Evolutionary conservation across 1,140 invertebrate species (phyloP), one percentile per base, ranked within the genome.

Genomic region (Euura saliciscinereae): DNA sequence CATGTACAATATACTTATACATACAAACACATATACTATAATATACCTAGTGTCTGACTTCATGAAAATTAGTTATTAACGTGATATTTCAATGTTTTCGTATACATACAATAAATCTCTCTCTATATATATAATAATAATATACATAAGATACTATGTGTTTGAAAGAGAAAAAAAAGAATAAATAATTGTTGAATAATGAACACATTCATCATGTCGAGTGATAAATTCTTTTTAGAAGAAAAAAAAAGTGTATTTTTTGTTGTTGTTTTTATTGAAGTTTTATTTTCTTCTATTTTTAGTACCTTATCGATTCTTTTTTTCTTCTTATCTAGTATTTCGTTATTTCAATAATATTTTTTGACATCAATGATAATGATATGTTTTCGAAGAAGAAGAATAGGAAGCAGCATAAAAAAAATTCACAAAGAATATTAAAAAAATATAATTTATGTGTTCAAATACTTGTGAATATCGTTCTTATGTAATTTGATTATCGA

Each of bases 31-130:
- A 74, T 70, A 59, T 68, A 69, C 74, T 59, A 46, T 74, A 74
- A 51, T 74, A 77, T 71, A 72, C 45, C 46, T 77, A 78, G 64
- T 59, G 66, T 75, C 68, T 69, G 71, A 73, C 76, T 79, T 74
- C 7, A 46, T 70, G 13, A 74, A 70, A 73, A 78, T 76, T 78
- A 78, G 73, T 28, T 66, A 74, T 76, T 45, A 73, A 71, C 51
- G 70, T 72, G 28, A 72, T 72, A 70, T 72, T 46, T 6, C 11
- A 68, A 64, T 75, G 68, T 42, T n/a, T 73, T 43, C 43, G 42
- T 72, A 51, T 67, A 65, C 59, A 74, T 71, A 59, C 43, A 64
- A 68, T 68, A 73, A 69, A 28, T 69, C 44, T 67, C 2, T 68
- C 65, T 74, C 68, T 65, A 59, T n/a, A 45, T 59, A 59, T 6